phyloP scores from a whole-genome alignment of 2,888 invertebrate species.

The Cheilosia pagana region DNA sequence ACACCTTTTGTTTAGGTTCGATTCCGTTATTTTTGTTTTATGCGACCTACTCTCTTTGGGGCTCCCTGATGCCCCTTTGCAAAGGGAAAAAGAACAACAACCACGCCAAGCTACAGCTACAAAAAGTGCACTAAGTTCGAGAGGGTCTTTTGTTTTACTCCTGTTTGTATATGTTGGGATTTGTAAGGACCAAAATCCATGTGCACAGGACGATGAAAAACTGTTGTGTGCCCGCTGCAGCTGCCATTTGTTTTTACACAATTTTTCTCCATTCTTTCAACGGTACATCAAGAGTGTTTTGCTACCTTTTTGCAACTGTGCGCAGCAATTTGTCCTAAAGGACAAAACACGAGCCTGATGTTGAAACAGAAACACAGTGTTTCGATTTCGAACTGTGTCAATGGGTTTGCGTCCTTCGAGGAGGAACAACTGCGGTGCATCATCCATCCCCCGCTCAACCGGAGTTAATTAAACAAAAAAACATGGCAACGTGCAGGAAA shows the following conservation, averaged over 20 bases:
- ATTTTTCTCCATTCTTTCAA: conserved; percentile 25
- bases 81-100: conserved; percentile 11
- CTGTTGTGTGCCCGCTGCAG: conserved; percentile 53
- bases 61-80: not conserved
- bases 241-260: conserved; percentile 51
- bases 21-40: conserved; percentile 1
- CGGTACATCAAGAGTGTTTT: conserved; percentile 28
- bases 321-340: conserved; percentile 61
- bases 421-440: not conserved
- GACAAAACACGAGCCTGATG: conserved; percentile 24
- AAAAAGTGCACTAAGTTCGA: conserved; percentile 60
- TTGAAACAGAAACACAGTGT: conserved; percentile 23
- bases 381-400: conserved; percentile 61
- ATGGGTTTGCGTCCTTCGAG: conserved; percentile 49
- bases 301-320: conserved; percentile 38
- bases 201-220: conserved; percentile 35
- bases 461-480: conserved; percentile 13
- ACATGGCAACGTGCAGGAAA: not conserved
- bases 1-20: conserved; percentile 17
- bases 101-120: conserved; percentile 24
- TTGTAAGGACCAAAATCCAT: conserved; percentile 58
- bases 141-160: conserved; percentile 63
- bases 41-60: conserved; percentile 5
- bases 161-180: not conserved
- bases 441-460: not conserved